These are phyloP conservation scores for Limnodromus scolopaceus DNA, from an alignment of 2,797 vertebrate genomes.

Conservation along the genomic window DNA sequence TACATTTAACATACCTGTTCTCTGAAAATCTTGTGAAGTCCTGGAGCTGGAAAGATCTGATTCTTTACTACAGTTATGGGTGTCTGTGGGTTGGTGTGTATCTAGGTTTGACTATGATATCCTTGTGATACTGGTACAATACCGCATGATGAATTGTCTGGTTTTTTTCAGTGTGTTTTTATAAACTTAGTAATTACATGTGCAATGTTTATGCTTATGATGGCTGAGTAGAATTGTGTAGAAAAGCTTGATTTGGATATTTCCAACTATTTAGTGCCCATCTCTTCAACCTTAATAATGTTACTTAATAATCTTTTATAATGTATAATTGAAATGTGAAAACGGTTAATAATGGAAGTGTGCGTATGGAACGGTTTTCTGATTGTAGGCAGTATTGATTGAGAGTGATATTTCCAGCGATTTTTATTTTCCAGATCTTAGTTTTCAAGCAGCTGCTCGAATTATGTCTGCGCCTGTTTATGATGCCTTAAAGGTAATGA, in stretches of 20 bases:
- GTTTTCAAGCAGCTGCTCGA: slow-evolving; percentile 93
- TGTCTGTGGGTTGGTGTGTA: not conserved
- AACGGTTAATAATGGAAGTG: not conserved
- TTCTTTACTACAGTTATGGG: not conserved
- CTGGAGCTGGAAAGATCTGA: not conserved
- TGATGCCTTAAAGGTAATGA: slow-evolving; percentile 91
- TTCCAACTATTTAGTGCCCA: not conserved
- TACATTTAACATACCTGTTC: not conserved
- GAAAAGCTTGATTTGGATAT: not conserved
- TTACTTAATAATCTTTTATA: not conserved
- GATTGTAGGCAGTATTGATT: not conserved
- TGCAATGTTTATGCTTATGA: not conserved
- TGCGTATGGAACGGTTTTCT: not conserved
- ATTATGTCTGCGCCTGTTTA: slow-evolving; percentile 88
- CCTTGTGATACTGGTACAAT: not conserved
- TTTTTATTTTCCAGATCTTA: slow-evolving; percentile 84
- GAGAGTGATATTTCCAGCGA: not conserved
- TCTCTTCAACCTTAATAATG: not conserved
- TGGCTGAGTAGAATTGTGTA: not conserved
- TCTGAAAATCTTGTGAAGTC: not conserved
- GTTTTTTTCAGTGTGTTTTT: not conserved
- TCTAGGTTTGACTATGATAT: not conserved
- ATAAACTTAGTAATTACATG: not conserved
- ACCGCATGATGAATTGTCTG: fast-evolving
- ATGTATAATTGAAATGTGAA: not conserved